Evolutionary conservation across 2,888 invertebrate genomes (phyloP), one percentile per base, ranked within the genome.

Genomic region (Priocnemis perturbator): DNA sequence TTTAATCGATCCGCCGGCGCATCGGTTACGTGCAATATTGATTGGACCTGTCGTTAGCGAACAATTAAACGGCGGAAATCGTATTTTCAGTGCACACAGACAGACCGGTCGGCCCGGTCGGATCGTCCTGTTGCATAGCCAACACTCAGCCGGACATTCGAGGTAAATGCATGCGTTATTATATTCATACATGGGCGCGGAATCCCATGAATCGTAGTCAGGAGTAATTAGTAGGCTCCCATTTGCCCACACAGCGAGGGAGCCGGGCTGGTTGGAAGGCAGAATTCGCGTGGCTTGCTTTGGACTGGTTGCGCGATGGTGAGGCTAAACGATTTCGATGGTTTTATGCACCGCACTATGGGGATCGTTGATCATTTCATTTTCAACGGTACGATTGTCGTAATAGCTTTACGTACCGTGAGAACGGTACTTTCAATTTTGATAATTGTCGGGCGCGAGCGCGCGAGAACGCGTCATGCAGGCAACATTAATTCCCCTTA

Each of bases 211-310:
- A n/a, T 50, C 50, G 50, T 9, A 19, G 19, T 37, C 50, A 17
- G 50, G 19, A 50, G 50, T 50, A 50, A 50, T 50, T 50, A 50
- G 50, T 50, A 50, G 50, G 50, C 50, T 50, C 19, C n/a, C 50
- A 19, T 50, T 50, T 19, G 17, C 50, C 50, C 11, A 19, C 50
- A 14, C 37, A 37, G 19, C n/a, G 11, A 17, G 7, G 3, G 14
- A 47, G 26, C 26, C 37, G 37, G 26, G 26, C 26, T 37, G 37
- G 37, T 11, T 2, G 26, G 26, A 26, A 26, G 26, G 37, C 4
- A 37, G 4, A 37, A 37, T 11, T 11, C 37, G 11, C 11, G 37
- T 37, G 11, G 37, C 37, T 3, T 5, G 15, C 3, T 47, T 47
- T 47, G 3, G 3, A 47, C 17, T 47, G 4, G 47, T 17, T 17